These are phyloP conservation scores for Thunnus thynnus DNA, from an alignment of 2,113 vertebrate genomes.

Conservation along the genomic window DNA sequence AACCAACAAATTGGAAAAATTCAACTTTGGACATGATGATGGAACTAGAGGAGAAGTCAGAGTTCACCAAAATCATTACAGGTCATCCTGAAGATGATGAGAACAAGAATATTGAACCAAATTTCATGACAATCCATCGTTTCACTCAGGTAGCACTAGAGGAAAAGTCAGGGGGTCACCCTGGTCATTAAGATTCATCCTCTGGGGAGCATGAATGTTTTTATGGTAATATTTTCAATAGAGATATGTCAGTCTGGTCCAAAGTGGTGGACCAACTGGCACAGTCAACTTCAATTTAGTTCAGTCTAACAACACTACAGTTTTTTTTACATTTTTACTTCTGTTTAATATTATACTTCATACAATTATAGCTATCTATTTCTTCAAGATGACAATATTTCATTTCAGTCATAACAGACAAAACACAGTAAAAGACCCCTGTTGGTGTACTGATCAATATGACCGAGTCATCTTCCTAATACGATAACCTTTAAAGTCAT, in stretches of 20 bases:
- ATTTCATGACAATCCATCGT: too few species aligned
- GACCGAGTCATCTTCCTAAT: constrained; percentile 28
- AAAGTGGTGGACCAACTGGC: neutral
- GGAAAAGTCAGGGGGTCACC: too few species aligned
- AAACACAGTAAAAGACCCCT: neutral
- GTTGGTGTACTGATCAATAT: constrained; percentile 11
- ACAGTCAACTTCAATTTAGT: neutral
- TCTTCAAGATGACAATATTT: neutral
- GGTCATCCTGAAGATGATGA: too few species aligned
- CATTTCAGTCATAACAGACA: constrained; percentile 3
- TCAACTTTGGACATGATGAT: too few species aligned
- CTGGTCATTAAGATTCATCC: too few species aligned
- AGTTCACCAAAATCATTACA: too few species aligned
- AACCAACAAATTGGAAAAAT: neutral
- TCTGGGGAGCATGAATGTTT: too few species aligned
- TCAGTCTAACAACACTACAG: neutral
- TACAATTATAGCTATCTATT: neutral
- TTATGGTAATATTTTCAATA: too few species aligned
- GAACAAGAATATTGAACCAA: too few species aligned
- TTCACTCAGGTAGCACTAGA: too few species aligned
- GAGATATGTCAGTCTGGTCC: neutral
- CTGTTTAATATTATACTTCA: neutral
- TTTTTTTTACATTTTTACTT: neutral
- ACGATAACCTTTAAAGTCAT: constrained; percentile 46
- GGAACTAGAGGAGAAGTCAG: too few species aligned